A percentile compares a stretch with the other conserved stretches of the same genome.
These are phyloP conservation scores for Strix occidentalis DNA, from an alignment of 2,797 vertebrate species.

Conservation along the genomic window DNA sequence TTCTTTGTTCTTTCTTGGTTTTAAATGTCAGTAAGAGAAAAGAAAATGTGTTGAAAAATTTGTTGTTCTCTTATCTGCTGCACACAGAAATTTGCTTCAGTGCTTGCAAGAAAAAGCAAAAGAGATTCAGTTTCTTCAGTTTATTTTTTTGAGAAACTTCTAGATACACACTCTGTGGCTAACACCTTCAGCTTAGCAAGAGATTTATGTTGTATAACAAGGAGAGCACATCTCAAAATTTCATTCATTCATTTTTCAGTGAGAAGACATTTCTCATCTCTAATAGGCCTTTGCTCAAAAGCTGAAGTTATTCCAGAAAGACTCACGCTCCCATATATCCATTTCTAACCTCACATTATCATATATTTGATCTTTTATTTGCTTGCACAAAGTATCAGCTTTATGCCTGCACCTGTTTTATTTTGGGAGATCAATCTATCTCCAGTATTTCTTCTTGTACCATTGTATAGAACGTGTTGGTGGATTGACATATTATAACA, in stretches of 20 bases:
- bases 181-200: background rate
- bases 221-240: background rate
- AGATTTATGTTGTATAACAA: background rate
- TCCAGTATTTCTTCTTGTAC: background rate
- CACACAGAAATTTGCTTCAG: background rate
- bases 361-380: background rate
- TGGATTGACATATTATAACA: background rate
- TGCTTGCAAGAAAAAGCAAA: background rate
- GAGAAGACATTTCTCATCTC: background rate
- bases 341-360: slow-evolving; percentile 9
- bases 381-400: background rate
- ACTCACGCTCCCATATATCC: background rate
- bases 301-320: background rate
- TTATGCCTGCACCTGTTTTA: background rate
- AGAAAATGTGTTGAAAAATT: background rate
- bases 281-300: background rate
- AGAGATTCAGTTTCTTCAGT: background rate
- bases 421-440: background rate
- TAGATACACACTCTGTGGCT: background rate
- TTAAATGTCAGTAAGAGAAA: background rate
- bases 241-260: slow-evolving; percentile 8
- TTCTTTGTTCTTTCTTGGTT: background rate
- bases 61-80: background rate
- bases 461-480: background rate
- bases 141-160: background rate